Base-by-base conservation (phyloP, 2,113 vertebrate genomes). In the Menidia beryllina region DNA sequence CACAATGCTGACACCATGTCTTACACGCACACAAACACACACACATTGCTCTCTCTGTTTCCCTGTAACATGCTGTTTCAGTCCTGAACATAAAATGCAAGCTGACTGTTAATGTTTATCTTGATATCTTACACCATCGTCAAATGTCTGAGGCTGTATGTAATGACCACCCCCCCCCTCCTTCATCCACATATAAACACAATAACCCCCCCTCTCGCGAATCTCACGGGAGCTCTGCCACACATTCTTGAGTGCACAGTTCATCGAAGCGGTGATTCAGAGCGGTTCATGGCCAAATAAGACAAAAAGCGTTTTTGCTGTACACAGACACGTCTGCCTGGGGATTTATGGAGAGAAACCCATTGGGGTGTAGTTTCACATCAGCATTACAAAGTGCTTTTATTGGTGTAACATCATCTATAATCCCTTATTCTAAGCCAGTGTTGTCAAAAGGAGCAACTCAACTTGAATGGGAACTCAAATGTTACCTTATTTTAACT, bases 231-330 rank as follows among this genome's bases (percentile, higher is more conserved):
- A 86, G 67, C 63, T 25, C 65, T 72, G 74, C 69, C 70, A 75
- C 84, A 85, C 86, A 90, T 90, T 90, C 88, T 86, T 90, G n/a
- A 58, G 83, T 0, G 64, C 21, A 79, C 60, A 86, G 82, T 88
- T 90, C 88, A 90, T 72, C 69, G 72, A 57, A 61, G 68, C 55
- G 17, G 49, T 72, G 77, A 80, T 77, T 83, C 85, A 77, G 78
- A 83, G 79, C 71, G 38, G 64, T 43, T 79, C 82, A 87, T 88
- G 76, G 70, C 88, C 88, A 90, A 90, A 90, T 90, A 90, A 88
- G 88, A 85, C 62, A 20, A 87, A 80, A 86, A 74, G 5, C 26
- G 5, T 57, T 65, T 9, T 9, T 30, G 14, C 50, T 55, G 45
- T 27, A 25, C 43, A n/a, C 55, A 58, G 48, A 70, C 53, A 41